Percentiles rank a stretch among this genome's conserved stretches.
Evolutionary conservation across 2,113 vertebrate species (phyloP).

Genomic region (Scomber japonicus): DNA sequence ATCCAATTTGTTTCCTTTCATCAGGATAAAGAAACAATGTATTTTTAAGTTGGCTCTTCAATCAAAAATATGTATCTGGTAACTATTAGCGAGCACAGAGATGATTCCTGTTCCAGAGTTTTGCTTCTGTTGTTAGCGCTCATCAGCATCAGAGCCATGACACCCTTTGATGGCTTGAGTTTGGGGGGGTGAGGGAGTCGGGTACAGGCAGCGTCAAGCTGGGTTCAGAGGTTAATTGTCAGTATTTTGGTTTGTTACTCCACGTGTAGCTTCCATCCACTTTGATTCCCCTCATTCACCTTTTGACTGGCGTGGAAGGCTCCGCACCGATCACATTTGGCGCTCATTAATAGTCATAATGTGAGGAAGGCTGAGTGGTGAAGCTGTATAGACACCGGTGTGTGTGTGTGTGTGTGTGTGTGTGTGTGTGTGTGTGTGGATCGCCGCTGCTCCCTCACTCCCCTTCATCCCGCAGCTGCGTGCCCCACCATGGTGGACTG

Average conservation of each 20-base stretch:
- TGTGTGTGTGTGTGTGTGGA: neutral
- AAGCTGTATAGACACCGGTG: neutral
- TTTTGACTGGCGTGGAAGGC: conserved; percentile 24
- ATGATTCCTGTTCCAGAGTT: conserved; percentile 36
- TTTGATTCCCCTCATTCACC: conserved; percentile 51
- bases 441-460: neutral
- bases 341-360: conserved; percentile 60
- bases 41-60: conserved; percentile 14
- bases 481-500: conserved; percentile 52
- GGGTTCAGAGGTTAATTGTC: conserved; percentile 75
- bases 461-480: conserved; percentile 12
- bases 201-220: conserved; percentile 41
- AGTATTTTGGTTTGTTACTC: conserved; percentile 71
- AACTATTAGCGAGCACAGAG: neutral
- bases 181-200: conserved; percentile 16
- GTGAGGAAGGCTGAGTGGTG: conserved; percentile 9
- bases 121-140: conserved; percentile 58
- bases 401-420: neutral
- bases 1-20: neutral
- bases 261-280: conserved; percentile 55
- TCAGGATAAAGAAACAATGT: neutral
- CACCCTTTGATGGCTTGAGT: conserved; percentile 64
- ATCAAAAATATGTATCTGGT: conserved; percentile 7
- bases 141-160: conserved; percentile 66
- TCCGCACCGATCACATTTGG: conserved; percentile 11